These are phyloP conservation scores for Tachyglossus aculeatus DNA, from an alignment of 2,797 vertebrate species.

Conservation along the genomic window DNA sequence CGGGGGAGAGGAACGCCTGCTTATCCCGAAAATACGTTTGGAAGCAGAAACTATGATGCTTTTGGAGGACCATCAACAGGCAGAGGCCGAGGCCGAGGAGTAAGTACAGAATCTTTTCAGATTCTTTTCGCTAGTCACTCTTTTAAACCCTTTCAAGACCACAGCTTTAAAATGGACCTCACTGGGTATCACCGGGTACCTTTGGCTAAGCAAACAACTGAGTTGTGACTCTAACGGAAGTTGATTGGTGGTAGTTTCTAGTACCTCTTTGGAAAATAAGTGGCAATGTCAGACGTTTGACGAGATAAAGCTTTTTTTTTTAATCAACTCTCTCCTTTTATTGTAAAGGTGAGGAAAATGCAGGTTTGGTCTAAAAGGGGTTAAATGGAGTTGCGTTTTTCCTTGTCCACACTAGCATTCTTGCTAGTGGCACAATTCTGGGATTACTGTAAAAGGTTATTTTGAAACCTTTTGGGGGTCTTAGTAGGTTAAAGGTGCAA, in stretches of 20 bases:
- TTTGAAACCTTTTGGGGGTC: slow-evolving; percentile 72
- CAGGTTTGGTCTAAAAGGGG: slow-evolving; percentile 82
- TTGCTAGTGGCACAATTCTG: slow-evolving; percentile 72
- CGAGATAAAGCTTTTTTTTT: slow-evolving; percentile 69
- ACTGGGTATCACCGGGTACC: slow-evolving; percentile 74
- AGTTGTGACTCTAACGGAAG: slow-evolving; percentile 69
- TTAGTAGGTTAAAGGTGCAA: slow-evolving; percentile 86
- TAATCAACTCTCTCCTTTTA: slow-evolving; percentile 76
- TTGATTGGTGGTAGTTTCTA: slow-evolving; percentile 65
- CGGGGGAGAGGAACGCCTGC: slow-evolving; percentile 87
- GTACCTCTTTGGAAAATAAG: slow-evolving; percentile 69
- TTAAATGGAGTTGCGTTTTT: slow-evolving; percentile 82
- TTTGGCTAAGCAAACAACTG: slow-evolving; percentile 67
- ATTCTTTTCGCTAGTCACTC: slow-evolving; percentile 87
- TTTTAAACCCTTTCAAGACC: slow-evolving; percentile 86
- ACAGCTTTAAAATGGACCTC: slow-evolving; percentile 75
- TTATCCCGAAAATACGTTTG: slow-evolving; percentile 85
- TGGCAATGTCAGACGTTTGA: slow-evolving; percentile 68
- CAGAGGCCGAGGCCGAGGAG: slow-evolving; percentile 87
- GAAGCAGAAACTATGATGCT: slow-evolving; percentile 87
- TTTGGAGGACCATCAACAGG: slow-evolving; percentile 86
- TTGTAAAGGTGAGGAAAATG: slow-evolving; percentile 76
- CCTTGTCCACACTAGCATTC: slow-evolving; percentile 74
- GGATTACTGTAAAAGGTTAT: slow-evolving; percentile 74
- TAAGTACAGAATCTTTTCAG: slow-evolving; percentile 86